phyloP scores from a whole-genome alignment of 2,888 invertebrate genomes.

The Operophtera brumata region DNA sequence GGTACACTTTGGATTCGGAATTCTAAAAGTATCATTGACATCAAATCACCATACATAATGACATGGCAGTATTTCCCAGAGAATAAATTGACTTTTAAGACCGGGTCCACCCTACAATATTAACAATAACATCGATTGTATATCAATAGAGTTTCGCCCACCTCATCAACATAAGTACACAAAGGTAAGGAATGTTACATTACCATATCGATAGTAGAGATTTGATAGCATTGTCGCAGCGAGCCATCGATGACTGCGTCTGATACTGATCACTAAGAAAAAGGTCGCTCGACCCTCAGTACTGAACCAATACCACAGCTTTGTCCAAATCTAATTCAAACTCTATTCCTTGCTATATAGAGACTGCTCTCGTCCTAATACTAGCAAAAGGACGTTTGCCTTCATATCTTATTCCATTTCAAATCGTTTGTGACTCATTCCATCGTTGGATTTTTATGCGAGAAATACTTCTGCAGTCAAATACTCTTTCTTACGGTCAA shows the following conservation, averaged over 20 bases:
- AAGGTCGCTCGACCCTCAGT: slow-evolving; percentile 63
- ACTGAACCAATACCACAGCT: slow-evolving; percentile 41
- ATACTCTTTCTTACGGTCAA: slow-evolving; percentile 34
- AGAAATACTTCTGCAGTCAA: slow-evolving; percentile 25
- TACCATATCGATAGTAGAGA: slow-evolving; percentile 69
- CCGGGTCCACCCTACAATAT: slow-evolving; percentile 65
- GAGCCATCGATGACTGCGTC: slow-evolving; percentile 63
- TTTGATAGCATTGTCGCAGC: slow-evolving; percentile 67
- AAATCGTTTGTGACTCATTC: slow-evolving; percentile 71
- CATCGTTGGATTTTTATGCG: slow-evolving; percentile 55
- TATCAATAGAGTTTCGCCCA: slow-evolving; percentile 77
- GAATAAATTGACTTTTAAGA: slow-evolving; percentile 75
- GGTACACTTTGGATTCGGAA: no score
- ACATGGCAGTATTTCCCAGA: slow-evolving; percentile 63
- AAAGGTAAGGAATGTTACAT: slow-evolving; percentile 69
- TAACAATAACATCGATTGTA: slow-evolving; percentile 73
- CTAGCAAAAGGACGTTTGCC: slow-evolving; percentile 36
- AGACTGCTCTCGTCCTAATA: slow-evolving; percentile 14
- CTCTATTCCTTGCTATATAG: slow-evolving; percentile 37
- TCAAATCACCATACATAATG: slow-evolving; percentile 45
- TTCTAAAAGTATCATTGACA: slow-evolving; percentile 14
- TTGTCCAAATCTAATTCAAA: slow-evolving; percentile 37
- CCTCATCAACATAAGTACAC: slow-evolving; percentile 77
- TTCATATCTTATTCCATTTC: slow-evolving; percentile 60
- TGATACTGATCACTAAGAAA: slow-evolving; percentile 69